Percentiles rank a stretch among this genome's conserved stretches.
These are phyloP conservation scores for Leptinotarsa juncta DNA, from an alignment of 2,888 invertebrate species.

Conservation along the genomic window DNA sequence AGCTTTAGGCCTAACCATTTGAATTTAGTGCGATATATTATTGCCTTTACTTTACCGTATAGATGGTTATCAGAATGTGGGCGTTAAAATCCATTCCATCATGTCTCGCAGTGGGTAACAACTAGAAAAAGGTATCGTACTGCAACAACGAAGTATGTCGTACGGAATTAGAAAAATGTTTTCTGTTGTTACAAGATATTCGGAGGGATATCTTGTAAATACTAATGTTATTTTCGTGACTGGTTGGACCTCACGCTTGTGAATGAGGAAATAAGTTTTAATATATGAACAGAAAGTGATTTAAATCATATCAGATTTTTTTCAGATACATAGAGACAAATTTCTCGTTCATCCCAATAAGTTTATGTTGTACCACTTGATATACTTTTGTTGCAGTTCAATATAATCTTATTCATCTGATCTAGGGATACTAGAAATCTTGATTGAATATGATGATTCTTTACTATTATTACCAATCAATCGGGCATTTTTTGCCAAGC, in stretches of 20 bases:
- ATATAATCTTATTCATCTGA: too few species aligned
- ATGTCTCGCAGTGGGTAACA: slow-evolving; percentile 11
- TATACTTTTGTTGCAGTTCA: too few species aligned
- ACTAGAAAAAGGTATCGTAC: neutral
- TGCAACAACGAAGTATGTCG: neutral
- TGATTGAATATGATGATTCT: too few species aligned
- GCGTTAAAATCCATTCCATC: slow-evolving; percentile 1
- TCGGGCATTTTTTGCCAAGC: too few species aligned
- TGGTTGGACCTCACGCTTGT: neutral
- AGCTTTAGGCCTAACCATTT: slow-evolving; percentile 1
- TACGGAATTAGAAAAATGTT: slow-evolving; percentile 12
- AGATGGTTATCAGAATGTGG: slow-evolving; percentile 3
- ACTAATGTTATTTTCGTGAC: slow-evolving; percentile 2
- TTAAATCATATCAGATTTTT: too few species aligned
- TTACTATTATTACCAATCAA: too few species aligned
- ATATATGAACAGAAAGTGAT: too few species aligned
- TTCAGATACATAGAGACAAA: too few species aligned
- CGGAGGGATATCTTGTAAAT: neutral
- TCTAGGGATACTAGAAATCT: too few species aligned
- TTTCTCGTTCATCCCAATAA: too few species aligned
- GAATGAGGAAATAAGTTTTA: too few species aligned
- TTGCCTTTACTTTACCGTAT: slow-evolving; percentile 1
- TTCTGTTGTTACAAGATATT: neutral
- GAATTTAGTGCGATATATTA: slow-evolving; percentile 19
- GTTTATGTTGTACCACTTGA: too few species aligned